Evolutionary conservation across 2,888 invertebrate species (phyloP).

Genomic region (Torymus texanus): DNA sequence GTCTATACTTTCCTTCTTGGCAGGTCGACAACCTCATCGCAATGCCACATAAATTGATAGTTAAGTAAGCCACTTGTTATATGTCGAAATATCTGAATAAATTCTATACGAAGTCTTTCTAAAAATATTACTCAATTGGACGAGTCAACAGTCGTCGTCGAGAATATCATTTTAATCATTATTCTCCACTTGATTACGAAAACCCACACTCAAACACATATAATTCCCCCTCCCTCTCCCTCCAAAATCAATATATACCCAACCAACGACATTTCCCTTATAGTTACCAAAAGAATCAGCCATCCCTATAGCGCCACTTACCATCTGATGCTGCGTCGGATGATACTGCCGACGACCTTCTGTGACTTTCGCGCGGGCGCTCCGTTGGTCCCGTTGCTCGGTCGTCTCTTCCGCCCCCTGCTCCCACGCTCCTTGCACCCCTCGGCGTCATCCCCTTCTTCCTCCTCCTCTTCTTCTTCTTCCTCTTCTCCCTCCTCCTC

Average conservation of each 20-base stretch:
- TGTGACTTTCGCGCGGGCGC: slow-evolving; percentile 68
- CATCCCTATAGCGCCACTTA: slow-evolving; percentile 59
- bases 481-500: slow-evolving; percentile 13
- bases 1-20: too few species aligned
- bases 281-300: background rate
- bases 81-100: too few species aligned
- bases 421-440: slow-evolving; percentile 13
- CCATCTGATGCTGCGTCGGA: slow-evolving; percentile 73
- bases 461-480: slow-evolving; percentile 38
- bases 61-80: too few species aligned
- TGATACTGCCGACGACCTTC: slow-evolving; percentile 70
- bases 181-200: too few species aligned
- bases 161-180: too few species aligned
- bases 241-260: too few species aligned
- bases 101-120: background rate
- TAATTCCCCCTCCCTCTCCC: too few species aligned
- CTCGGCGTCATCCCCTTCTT: slow-evolving; percentile 26
- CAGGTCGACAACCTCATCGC: too few species aligned
- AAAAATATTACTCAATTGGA: background rate
- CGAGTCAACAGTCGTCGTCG: background rate
- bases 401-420: slow-evolving; percentile 49
- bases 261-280: too few species aligned
- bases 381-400: slow-evolving; percentile 43
- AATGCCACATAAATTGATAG: too few species aligned
- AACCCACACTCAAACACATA: too few species aligned